Evolutionary conservation across 2,888 invertebrate genomes (phyloP), one percentile per base, ranked within the genome.

Genomic region (Branchellion lobata): DNA sequence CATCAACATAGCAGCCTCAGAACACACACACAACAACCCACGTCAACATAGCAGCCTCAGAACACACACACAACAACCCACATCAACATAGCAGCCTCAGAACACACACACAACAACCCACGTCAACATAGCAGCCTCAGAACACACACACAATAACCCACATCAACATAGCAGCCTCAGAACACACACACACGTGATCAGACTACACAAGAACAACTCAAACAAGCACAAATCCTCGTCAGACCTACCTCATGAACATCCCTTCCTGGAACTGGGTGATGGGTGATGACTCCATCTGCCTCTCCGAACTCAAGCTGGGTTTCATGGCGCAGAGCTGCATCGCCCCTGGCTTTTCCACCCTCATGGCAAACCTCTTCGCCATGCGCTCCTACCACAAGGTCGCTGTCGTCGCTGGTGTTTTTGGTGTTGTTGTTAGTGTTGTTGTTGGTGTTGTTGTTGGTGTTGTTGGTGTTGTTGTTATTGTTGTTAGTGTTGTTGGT

Each of bases 201-300:
- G n/a, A n/a, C n/a, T n/a, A n/a, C n/a, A n/a, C n/a, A n/a, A n/a
- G n/a, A n/a, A n/a, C n/a, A n/a, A n/a, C n/a, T n/a, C n/a, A n/a
- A n/a, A 5, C 61, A 18, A 57, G 11, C 61, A n/a, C 61, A 3
- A 57, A 8, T n/a, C 61, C 21, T n/a, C 11, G 29, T 18, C 73
- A 79, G 79, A 75, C 79, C 8, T 79, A 79, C 51, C 68, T 79
- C 1, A 75, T 79, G 75, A 79, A 79, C 75, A 79, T 79, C 61
- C 79, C 79, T 5, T 74, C 61, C 47, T 79, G 79, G 79, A 53
- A 75, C 40, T 79, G 61, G 79, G 40, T 40, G 29, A 57, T 53
- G 27, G 79, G 79, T 27, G 79, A 79, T 40, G 79, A 79, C n/a
- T 74, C 75, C n/a, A 53, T 79, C 0, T 79, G 79, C 31, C 29